phyloP scores from a whole-genome alignment of 2,888 invertebrate species.

The Drosophila fungiperda region DNA sequence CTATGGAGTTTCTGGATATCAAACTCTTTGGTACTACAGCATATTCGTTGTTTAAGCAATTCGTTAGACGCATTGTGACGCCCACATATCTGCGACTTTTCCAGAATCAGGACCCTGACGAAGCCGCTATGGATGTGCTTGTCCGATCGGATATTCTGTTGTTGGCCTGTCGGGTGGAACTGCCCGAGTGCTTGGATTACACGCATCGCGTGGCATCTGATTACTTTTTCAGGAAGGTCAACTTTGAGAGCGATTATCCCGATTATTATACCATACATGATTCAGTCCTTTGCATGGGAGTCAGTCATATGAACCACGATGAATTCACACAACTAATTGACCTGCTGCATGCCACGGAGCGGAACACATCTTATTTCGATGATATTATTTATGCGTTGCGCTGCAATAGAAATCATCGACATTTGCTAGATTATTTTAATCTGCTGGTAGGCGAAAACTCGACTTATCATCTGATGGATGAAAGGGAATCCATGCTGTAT shows the following conservation, averaged over 20 bases:
- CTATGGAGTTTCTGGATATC: slow-evolving; percentile 58
- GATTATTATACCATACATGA: slow-evolving; percentile 70
- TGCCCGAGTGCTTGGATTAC: slow-evolving; percentile 76
- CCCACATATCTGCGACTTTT: slow-evolving; percentile 68
- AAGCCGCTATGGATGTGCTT: slow-evolving; percentile 27
- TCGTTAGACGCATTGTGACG: slow-evolving; percentile 69
- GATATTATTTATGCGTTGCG: slow-evolving; percentile 81
- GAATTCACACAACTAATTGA: slow-evolving; percentile 73
- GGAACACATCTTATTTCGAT: slow-evolving; percentile 58
- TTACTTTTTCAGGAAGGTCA: slow-evolving; percentile 68
- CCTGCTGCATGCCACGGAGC: slow-evolving; percentile 53
- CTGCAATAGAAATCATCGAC: slow-evolving; percentile 73
- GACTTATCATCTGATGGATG: slow-evolving; percentile 63
- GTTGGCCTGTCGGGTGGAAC: slow-evolving; percentile 75
- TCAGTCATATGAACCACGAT: slow-evolving; percentile 65
- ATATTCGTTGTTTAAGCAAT: slow-evolving; percentile 69
- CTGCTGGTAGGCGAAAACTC: slow-evolving; percentile 76
- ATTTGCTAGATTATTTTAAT: slow-evolving; percentile 73
- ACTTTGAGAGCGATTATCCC: slow-evolving; percentile 44
- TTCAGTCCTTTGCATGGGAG: slow-evolving; percentile 74
- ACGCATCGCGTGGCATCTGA: slow-evolving; percentile 66
- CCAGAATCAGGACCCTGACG: slow-evolving; percentile 18
- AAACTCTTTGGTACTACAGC: slow-evolving; percentile 73
- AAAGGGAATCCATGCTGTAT: slow-evolving; percentile 76
- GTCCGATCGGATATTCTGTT: slow-evolving; percentile 60